phyloP scores from a whole-genome alignment of 2,113 vertebrate genomes.

The Chroicocephalus ridibundus region DNA sequence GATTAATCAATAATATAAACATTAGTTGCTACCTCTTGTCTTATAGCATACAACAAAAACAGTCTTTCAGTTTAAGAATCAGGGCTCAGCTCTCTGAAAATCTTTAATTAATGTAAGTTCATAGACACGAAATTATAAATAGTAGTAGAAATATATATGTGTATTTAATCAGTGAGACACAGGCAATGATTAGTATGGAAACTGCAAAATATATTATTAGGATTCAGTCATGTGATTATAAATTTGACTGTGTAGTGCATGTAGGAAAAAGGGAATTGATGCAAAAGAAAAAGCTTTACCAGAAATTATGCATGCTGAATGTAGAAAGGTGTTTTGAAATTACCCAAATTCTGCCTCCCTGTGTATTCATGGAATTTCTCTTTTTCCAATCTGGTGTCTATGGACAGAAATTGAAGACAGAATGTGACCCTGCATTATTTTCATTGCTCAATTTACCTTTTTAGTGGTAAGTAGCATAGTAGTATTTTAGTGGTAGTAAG shows the following conservation, averaged over 20 bases:
- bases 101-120: neutral
- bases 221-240: neutral
- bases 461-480: neutral
- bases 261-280: neutral
- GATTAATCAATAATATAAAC: constrained; percentile 60
- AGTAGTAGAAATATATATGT: neutral
- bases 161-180: neutral
- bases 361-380: neutral
- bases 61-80: neutral
- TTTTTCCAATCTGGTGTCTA: neutral
- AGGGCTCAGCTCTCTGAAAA: neutral
- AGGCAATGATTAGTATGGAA: neutral
- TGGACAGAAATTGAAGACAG: neutral
- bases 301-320: neutral
- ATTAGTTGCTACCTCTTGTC: constrained; percentile 24
- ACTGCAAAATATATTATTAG: neutral
- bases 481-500: neutral
- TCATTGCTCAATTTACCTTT: neutral
- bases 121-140: neutral
- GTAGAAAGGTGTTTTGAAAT: neutral
- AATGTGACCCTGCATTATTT: neutral
- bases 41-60: neutral
- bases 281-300: neutral
- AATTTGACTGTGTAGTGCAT: neutral
- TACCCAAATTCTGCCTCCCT: neutral